Conservation (phyloP, 2,113 vertebrate genomes). For the Macquaria australasica region DNA sequence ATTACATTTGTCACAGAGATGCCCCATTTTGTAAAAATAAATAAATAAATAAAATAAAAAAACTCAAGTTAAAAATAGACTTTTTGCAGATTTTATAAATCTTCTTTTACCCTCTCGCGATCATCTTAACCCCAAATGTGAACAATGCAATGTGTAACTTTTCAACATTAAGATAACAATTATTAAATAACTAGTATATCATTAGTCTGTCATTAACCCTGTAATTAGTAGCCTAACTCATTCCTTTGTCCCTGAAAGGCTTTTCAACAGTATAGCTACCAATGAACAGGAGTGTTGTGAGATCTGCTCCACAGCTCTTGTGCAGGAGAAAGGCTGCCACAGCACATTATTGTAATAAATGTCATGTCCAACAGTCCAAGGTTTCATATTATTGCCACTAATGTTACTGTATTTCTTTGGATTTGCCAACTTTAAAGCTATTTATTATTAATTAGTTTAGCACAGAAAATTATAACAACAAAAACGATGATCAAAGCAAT, state of each 20-base stretch:
- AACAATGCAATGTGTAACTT: constrained; percentile 8
- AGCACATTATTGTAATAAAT: neutral
- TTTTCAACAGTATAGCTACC: neutral
- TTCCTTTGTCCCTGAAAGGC: constrained; percentile 17
- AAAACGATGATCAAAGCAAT: neutral
- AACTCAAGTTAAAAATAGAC: neutral
- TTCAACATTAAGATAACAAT: constrained; percentile 36
- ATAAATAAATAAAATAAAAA: neutral
- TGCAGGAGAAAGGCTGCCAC: too few relatives aligned
- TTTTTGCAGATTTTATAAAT: neutral
- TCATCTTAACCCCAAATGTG: constrained; percentile 5
- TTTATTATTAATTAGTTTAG: neutral
- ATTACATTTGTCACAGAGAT: neutral
- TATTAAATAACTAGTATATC: constrained; percentile 36
- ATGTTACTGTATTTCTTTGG: neutral
- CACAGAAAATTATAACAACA: neutral
- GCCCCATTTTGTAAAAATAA: neutral
- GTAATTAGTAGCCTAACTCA: constrained; percentile 33
- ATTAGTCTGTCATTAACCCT: constrained; percentile 40
- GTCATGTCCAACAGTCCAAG: neutral
- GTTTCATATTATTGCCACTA: neutral
- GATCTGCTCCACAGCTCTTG: neutral
- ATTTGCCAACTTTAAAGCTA: neutral
- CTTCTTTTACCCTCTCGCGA: neutral
- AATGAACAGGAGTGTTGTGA: neutral